Conservation (phyloP, 1,140 invertebrate species). For the Leptestheria dahalacensis region DNA sequence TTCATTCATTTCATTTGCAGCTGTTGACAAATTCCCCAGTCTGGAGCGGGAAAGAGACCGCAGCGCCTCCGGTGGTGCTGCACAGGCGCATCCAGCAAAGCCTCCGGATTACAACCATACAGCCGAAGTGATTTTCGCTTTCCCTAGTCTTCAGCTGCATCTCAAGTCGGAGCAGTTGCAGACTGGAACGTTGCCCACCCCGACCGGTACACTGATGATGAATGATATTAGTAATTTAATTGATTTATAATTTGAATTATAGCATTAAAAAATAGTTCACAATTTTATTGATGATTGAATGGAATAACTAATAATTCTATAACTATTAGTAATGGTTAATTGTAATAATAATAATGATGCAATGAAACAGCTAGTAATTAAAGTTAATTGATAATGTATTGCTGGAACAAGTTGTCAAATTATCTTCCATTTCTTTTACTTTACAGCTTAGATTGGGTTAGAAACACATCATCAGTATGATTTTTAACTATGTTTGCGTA, state of each 20-base stretch:
- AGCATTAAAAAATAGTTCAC: too few species aligned
- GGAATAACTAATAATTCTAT: too few species aligned
- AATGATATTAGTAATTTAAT: constrained; percentile 6
- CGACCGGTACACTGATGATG: constrained; percentile 35
- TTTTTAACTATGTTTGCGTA: constrained; percentile 24
- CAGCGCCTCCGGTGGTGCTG: constrained; percentile 16
- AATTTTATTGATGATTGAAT: too few species aligned
- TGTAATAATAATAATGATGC: too few species aligned
- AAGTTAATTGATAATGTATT: too few species aligned
- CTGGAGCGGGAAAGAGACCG: constrained; percentile 48
- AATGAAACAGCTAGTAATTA: too few species aligned
- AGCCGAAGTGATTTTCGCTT: constrained; percentile 85
- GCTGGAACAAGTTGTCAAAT: too few species aligned
- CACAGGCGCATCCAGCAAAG: constrained; percentile 34
- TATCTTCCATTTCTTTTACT: constrained; percentile 9
- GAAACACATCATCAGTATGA: constrained; percentile 23
- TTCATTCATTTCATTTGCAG: constrained; percentile 33
- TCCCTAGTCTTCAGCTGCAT: constrained; percentile 81
- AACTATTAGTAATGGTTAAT: too few species aligned
- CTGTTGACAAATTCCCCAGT: constrained; percentile 75
- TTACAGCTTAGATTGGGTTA: neutral
- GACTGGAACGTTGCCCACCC: constrained; percentile 48
- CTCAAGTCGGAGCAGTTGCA: constrained; percentile 86
- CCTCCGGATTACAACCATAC: constrained; percentile 70
- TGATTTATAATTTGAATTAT: too few species aligned